These are phyloP conservation scores for human DNA, from an alignment of 2,113 vertebrate genomes.

Conservation along the genomic window DNA sequence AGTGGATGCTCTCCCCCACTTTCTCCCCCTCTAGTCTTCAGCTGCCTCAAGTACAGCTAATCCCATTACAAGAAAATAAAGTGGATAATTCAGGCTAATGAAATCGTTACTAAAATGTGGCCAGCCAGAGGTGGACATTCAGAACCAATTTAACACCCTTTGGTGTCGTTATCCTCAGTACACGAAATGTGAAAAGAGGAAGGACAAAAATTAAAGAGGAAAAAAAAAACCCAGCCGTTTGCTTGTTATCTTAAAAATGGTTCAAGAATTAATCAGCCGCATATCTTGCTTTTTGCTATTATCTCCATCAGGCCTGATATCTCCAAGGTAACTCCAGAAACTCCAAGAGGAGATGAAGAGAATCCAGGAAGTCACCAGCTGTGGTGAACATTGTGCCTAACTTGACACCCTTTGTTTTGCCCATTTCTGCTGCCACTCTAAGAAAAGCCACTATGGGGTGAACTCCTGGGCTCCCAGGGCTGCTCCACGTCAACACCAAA, in stretches of 20 bases:
- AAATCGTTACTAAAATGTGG: constrained; percentile 85
- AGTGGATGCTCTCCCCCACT: constrained; percentile 23
- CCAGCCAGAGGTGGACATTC: constrained; percentile 85
- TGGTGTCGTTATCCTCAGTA: constrained; percentile 75
- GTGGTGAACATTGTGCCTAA: accelerated
- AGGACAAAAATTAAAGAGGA: constrained; percentile 44
- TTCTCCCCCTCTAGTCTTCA: constrained; percentile 76
- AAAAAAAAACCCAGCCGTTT: constrained; percentile 31
- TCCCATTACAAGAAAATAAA: constrained; percentile 88
- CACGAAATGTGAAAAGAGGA: constrained; percentile 76
- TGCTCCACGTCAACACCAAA: not conserved
- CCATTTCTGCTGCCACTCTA: accelerated
- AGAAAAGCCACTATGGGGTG: not conserved
- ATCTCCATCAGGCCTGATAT: not conserved
- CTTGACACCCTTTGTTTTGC: no score
- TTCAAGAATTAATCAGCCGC: constrained; percentile 62
- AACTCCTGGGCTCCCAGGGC: not conserved
- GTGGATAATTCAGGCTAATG: constrained; percentile 88
- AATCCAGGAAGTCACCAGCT: not conserved
- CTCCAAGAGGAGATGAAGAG: not conserved
- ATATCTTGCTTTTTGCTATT: constrained; percentile 38
- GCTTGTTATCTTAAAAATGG: constrained; percentile 73
- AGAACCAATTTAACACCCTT: constrained; percentile 83
- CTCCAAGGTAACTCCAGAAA: constrained; percentile 63
- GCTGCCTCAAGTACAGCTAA: constrained; percentile 82